Evolutionary conservation across 2,797 vertebrate species (phyloP), one percentile per base, ranked within the genome.

Genomic region (Danio aesculapii): DNA sequence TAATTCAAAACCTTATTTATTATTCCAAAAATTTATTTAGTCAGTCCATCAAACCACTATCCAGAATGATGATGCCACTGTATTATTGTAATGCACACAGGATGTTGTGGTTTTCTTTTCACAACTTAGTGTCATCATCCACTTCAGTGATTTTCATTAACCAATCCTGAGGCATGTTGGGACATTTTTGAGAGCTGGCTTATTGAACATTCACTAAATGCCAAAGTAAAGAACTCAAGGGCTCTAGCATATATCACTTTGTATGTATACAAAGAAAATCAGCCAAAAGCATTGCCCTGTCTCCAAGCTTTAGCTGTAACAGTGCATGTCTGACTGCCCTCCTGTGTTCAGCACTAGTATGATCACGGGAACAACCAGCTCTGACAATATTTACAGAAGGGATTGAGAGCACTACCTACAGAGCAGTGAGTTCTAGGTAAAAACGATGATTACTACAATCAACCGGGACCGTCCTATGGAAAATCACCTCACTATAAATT

Each of bases 361-460:
- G 46, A 6, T 30, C 50, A 3, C 8, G 11, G 6, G 43, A 41
- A 47, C 19, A n/a, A 67, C 19, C 43, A 47, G 39, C n/a, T 72
- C 57, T 52, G 47, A 62, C 39, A 43, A 53, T 70, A 70, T 71
- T 62, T 62, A 70, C 77, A 43, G 9, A 62, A 21, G n/a, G 39
- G 13, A 62, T 19, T 62, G 67, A 21, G 39, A 62, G 39, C 44
- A 52, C 53, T 52, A 53, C 66, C 52, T 53, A 71, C 17, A n/a
- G 13, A 39, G 39, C 47, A 44, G 13, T 71, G 67, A 39, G 30
- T 62, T 79, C 17, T 71, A n/a, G 77, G 39, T 30, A 63, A 71
- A 52, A 79, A 63, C 12, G 47, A 72, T 79, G 67, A 79, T 79
- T 72, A 79, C 68, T 64, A 30, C 68, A 64, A 72, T 79, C 68